A percentile compares a stretch with the other conserved stretches of the same genome.
Conservation (phyloP, 2,113 vertebrate species). For the Heliornis fulica region DNA sequence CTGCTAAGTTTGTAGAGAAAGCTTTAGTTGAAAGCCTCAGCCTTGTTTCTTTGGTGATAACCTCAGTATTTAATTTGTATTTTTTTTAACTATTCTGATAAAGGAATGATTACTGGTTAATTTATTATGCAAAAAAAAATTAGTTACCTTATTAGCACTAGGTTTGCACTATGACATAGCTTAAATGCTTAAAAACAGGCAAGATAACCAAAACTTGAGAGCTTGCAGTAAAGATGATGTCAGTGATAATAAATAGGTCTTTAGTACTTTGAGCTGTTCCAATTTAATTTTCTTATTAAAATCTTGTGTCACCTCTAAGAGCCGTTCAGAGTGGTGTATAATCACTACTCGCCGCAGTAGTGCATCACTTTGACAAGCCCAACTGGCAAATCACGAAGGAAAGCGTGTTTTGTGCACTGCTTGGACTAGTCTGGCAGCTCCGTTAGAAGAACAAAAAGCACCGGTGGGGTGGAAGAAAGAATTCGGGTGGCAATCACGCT, state of each 20-base stretch:
- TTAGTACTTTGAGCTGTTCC: neutral
- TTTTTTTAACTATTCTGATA: neutral
- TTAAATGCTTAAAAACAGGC: neutral
- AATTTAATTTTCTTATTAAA: neutral
- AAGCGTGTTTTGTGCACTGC: accelerated
- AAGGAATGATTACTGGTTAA: neutral
- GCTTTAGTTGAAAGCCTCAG: neutral
- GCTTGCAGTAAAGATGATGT: neutral
- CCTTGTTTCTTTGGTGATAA: neutral
- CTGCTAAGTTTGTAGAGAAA: neutral
- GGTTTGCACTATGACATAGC: neutral
- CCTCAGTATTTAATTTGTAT: neutral
- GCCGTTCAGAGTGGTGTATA: neutral
- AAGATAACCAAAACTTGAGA: neutral
- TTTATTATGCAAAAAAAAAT: neutral
- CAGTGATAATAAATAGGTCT: neutral
- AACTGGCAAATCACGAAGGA: too few species aligned
- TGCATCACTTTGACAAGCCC: neutral
- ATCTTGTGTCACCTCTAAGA: neutral
- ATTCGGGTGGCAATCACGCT: accelerated
- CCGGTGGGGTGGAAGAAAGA: neutral
- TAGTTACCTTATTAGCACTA: neutral
- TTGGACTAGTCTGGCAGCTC: too few species aligned
- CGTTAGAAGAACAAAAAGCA: neutral
- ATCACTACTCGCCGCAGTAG: too few species aligned